These are phyloP conservation scores for Vesta saturnalis DNA, from an alignment of 2,888 invertebrate genomes.

Conservation along the genomic window DNA sequence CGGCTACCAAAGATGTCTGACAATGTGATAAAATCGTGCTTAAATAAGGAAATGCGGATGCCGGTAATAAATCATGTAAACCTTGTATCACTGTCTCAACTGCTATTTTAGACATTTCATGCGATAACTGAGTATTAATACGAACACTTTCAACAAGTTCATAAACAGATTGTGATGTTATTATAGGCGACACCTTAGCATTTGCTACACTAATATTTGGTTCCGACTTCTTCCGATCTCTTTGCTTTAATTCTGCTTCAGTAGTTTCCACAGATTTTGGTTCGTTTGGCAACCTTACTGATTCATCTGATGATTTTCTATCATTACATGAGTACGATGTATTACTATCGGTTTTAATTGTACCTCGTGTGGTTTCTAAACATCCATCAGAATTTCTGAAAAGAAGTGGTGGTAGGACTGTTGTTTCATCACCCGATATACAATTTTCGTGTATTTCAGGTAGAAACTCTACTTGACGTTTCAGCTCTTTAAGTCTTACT, in stretches of 20 bases:
- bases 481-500: slow-evolving; percentile 70
- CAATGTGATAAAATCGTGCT: slow-evolving; percentile 67
- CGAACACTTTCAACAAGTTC: slow-evolving; percentile 83
- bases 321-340: slow-evolving; percentile 24
- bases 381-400: slow-evolving; percentile 57
- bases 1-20: slow-evolving; percentile 68
- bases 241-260: slow-evolving; percentile 52
- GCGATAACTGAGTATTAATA: slow-evolving; percentile 84
- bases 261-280: slow-evolving; percentile 41
- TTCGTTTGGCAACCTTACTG: slow-evolving; percentile 42
- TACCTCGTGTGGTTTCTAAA: slow-evolving; percentile 46
- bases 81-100: slow-evolving; percentile 77
- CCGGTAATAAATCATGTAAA: slow-evolving; percentile 68
- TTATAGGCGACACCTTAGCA: slow-evolving; percentile 60
- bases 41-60: slow-evolving; percentile 69
- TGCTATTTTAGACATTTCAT: slow-evolving; percentile 86
- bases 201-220: slow-evolving; percentile 37
- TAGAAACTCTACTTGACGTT: slow-evolving; percentile 66
- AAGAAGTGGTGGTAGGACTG: slow-evolving; percentile 51
- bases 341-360: slow-evolving; percentile 13
- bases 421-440: slow-evolving; percentile 50
- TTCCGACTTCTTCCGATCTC: slow-evolving; percentile 52
- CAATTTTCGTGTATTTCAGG: slow-evolving; percentile 53
- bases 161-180: slow-evolving; percentile 70
- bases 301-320: slow-evolving; percentile 13